Conservation (phyloP, 2,888 invertebrate species). For the Cistogaster globosa region DNA sequence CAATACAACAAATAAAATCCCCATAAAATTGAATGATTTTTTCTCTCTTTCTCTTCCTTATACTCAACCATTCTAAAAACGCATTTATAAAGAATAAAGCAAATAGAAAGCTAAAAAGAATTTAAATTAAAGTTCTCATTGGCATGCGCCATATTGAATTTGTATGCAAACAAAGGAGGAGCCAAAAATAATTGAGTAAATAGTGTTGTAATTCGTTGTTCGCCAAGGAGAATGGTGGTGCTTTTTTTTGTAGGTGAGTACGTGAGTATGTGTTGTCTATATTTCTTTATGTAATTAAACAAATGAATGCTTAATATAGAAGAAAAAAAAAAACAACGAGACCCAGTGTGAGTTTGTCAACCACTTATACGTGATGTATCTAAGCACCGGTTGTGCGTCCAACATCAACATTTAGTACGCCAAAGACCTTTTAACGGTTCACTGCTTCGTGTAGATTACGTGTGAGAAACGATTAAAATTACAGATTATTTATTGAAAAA, state of each 20-base stretch:
- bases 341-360: slow-evolving; percentile 50
- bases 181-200: slow-evolving; percentile 65
- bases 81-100: slow-evolving; percentile 23
- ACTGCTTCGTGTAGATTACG: slow-evolving; percentile 74
- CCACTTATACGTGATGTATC: slow-evolving; percentile 73
- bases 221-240: slow-evolving; percentile 71
- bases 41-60: not conserved
- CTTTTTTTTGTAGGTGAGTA: slow-evolving; percentile 20
- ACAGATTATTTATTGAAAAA: slow-evolving; percentile 24
- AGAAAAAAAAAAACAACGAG: slow-evolving; percentile 11
- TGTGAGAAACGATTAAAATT: slow-evolving; percentile 32
- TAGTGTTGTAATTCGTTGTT: slow-evolving; percentile 47
- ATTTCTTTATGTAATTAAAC: not conserved
- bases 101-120: slow-evolving; percentile 6
- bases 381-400: slow-evolving; percentile 61
- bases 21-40: not conserved
- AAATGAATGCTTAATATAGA: slow-evolving; percentile 19
- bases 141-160: slow-evolving; percentile 80
- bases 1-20: slow-evolving; percentile 69
- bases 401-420: slow-evolving; percentile 76
- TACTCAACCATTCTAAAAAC: slow-evolving; percentile 1
- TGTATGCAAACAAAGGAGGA: slow-evolving; percentile 74
- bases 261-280: not conserved
- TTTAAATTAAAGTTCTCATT: slow-evolving; percentile 66
- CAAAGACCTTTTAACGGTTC: slow-evolving; percentile 81